Percentiles rank a stretch among this genome's conserved stretches.
These are phyloP conservation scores for Myotis findleyi DNA, from an alignment of 2,797 vertebrate species.

Conservation along the genomic window DNA sequence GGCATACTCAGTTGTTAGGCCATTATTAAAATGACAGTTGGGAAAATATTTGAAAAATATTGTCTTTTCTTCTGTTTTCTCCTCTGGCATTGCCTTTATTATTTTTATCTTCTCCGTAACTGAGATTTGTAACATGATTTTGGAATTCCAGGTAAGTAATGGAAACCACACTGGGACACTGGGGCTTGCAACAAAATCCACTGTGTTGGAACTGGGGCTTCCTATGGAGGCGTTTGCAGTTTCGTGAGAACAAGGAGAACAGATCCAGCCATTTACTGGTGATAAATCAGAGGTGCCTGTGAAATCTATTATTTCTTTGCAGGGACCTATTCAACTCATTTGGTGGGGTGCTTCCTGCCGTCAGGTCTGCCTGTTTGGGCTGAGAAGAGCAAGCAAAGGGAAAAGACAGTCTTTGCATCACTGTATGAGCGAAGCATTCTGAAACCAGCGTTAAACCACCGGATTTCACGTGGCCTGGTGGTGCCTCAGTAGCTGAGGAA, in stretches of 20 bases:
- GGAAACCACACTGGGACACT: background rate
- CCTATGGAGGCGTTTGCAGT: background rate
- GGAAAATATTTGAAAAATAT: slow-evolving; percentile 84
- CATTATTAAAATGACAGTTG: slow-evolving; percentile 80
- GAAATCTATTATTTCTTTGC: slow-evolving; percentile 25
- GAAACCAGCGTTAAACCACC: background rate
- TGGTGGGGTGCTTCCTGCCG: background rate
- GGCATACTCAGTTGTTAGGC: slow-evolving; percentile 77
- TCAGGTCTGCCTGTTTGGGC: background rate
- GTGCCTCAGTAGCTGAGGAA: background rate
- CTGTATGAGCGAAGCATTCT: background rate
- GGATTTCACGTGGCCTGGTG: background rate
- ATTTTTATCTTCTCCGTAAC: slow-evolving; percentile 32
- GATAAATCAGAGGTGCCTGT: slow-evolving; percentile 62
- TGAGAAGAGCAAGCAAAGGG: background rate
- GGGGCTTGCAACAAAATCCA: background rate
- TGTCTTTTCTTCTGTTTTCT: slow-evolving; percentile 68
- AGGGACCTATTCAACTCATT: background rate
- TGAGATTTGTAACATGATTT: slow-evolving; percentile 7
- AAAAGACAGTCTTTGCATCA: background rate
- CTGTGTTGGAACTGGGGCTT: background rate
- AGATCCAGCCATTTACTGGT: background rate
- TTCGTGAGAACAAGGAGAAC: slow-evolving; percentile 37
- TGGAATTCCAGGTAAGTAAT: slow-evolving; percentile 14
- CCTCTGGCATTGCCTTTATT: slow-evolving; percentile 33